A percentile compares a stretch with the other conserved stretches of the same genome.
Conservation (phyloP, 37 sponge, comb jelly and placozoan species). For the Dysidea cf. avara region DNA sequence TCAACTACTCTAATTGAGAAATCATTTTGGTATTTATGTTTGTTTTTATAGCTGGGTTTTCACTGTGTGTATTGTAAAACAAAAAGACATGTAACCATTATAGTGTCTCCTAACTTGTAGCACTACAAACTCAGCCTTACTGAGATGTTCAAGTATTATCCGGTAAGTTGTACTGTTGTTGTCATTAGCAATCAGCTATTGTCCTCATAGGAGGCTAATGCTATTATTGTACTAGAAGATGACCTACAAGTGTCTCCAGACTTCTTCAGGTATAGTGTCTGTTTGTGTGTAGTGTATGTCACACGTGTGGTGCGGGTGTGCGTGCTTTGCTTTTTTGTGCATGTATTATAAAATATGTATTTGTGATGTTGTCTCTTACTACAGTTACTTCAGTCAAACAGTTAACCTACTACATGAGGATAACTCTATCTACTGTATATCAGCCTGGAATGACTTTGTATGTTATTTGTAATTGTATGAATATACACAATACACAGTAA, state of each 20-base stretch:
- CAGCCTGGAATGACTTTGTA: constrained; percentile 98
- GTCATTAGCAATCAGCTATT: no score
- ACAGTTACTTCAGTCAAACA: constrained; percentile 90
- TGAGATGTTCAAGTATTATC: constrained; percentile 65
- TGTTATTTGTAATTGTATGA: no score
- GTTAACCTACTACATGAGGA: constrained; percentile 70
- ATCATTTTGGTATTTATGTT: no score
- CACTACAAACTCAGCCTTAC: constrained; percentile 89
- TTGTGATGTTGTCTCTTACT: no score
- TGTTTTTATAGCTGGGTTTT: no score
- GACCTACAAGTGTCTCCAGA: constrained; percentile 88
- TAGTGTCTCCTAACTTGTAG: no score
- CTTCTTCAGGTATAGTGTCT: constrained; percentile 62
- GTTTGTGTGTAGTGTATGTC: not conserved
- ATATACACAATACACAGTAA: no score
- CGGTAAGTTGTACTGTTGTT: constrained; percentile 52
- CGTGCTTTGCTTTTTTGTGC: no score
- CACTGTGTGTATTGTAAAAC: no score
- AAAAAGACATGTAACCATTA: no score
- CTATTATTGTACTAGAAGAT: constrained; percentile 79
- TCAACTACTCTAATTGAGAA: no score
- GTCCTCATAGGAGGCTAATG: constrained; percentile 70
- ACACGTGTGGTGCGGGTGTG: not conserved
- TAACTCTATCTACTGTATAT: constrained; percentile 81
- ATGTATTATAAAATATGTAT: no score